These are phyloP conservation scores for Heterocephalus glaber DNA, from an alignment of 2,113 vertebrate species.

Conservation along the genomic window DNA sequence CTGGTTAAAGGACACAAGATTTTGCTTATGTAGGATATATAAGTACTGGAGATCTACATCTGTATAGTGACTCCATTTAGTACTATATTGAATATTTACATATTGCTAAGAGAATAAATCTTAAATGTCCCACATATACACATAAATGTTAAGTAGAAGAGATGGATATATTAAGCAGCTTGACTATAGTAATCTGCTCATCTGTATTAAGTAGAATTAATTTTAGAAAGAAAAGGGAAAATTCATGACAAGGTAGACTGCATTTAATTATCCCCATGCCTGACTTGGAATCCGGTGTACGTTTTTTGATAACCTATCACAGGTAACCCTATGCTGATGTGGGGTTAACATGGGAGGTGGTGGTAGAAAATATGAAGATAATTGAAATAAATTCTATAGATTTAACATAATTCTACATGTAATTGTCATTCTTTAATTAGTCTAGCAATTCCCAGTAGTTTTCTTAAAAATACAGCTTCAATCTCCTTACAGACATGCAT, in stretches of 20 bases:
- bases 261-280: neutral
- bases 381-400: neutral
- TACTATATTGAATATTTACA: neutral
- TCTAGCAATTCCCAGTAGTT: neutral
- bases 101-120: neutral
- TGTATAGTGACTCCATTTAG: neutral
- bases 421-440: constrained; percentile 24
- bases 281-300: neutral
- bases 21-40: neutral
- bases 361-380: neutral
- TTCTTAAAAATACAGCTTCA: constrained; percentile 16
- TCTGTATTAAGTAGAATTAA: neutral
- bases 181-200: neutral
- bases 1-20: neutral
- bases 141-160: neutral
- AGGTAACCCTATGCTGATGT: neutral
- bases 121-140: neutral
- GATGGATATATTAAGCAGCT: neutral
- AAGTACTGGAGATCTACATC: neutral
- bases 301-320: neutral
- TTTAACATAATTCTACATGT: neutral
- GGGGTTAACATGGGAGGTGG: neutral
- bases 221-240: neutral
- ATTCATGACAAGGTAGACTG: neutral
- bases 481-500: neutral